These are phyloP conservation scores for Passer montanus DNA, from an alignment of 2,113 vertebrate genomes.

Conservation along the genomic window DNA sequence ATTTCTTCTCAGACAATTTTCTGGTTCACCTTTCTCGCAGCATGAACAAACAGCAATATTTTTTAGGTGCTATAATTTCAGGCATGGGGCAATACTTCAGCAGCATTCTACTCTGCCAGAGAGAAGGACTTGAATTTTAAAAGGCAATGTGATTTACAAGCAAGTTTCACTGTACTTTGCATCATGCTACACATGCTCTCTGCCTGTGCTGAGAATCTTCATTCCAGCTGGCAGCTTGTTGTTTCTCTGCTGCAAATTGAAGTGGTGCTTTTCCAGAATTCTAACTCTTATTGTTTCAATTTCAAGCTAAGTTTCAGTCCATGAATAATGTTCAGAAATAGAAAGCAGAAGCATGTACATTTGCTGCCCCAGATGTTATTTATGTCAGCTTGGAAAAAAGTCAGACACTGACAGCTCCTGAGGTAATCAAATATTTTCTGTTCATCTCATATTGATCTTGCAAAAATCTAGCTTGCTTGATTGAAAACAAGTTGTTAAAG, in stretches of 20 bases:
- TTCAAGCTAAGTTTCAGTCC: slow-evolving; percentile 12
- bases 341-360: background rate
- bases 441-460: slow-evolving; percentile 1
- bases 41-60: background rate
- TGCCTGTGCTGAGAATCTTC: background rate
- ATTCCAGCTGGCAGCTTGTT: slow-evolving; percentile 1
- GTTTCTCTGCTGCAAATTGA: background rate
- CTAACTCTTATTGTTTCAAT: slow-evolving; percentile 7
- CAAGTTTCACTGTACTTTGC: background rate
- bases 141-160: slow-evolving; percentile 9
- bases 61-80: background rate
- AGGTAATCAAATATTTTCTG: slow-evolving; percentile 25
- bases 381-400: background rate
- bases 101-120: background rate
- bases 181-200: background rate
- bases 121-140: background rate
- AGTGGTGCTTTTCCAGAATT: slow-evolving; percentile 6
- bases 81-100: background rate
- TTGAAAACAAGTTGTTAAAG: background rate
- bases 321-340: slow-evolving; percentile 2
- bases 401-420: background rate
- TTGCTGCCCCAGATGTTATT: slow-evolving; percentile 3
- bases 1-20: background rate
- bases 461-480: background rate
- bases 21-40: background rate